These are phyloP conservation scores for Proteles cristata DNA, from an alignment of 2,113 vertebrate genomes.

Conservation along the genomic window DNA sequence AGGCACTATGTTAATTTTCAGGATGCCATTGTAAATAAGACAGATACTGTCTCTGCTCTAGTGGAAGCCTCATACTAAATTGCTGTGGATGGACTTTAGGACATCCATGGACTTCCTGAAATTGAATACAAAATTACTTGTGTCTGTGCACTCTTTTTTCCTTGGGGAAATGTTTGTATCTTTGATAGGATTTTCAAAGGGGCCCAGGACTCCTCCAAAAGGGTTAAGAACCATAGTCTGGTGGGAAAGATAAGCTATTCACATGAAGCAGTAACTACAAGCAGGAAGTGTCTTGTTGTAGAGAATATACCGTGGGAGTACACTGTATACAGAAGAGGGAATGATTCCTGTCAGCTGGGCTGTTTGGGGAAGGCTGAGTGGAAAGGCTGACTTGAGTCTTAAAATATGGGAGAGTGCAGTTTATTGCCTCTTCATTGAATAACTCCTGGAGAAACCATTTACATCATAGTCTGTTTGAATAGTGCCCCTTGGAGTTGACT, in stretches of 20 bases:
- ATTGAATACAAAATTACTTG: not conserved
- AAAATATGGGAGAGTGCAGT: not conserved
- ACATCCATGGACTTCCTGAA: not conserved
- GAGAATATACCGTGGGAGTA: not conserved
- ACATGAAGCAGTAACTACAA: not conserved
- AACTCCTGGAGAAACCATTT: not conserved
- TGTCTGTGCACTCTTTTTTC: not conserved
- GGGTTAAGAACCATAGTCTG: not conserved
- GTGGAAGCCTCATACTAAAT: not conserved
- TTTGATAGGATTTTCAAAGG: conserved; percentile 36
- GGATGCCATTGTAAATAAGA: not conserved
- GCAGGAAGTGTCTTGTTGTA: not conserved
- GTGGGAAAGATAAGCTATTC: not conserved
- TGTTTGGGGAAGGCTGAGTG: not conserved
- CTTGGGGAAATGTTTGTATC: not conserved
- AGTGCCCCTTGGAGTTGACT: not conserved
- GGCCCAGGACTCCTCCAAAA: not conserved
- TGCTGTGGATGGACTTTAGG: not conserved
- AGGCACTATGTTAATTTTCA: not conserved
- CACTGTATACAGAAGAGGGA: not conserved
- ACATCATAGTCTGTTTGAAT: not conserved
- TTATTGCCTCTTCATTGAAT: not conserved
- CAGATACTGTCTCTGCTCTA: not conserved
- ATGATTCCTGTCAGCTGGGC: not conserved
- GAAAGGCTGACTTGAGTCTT: not conserved